phyloP scores from a whole-genome alignment of 2,113 vertebrate genomes.

The Arothron firmamentum region DNA sequence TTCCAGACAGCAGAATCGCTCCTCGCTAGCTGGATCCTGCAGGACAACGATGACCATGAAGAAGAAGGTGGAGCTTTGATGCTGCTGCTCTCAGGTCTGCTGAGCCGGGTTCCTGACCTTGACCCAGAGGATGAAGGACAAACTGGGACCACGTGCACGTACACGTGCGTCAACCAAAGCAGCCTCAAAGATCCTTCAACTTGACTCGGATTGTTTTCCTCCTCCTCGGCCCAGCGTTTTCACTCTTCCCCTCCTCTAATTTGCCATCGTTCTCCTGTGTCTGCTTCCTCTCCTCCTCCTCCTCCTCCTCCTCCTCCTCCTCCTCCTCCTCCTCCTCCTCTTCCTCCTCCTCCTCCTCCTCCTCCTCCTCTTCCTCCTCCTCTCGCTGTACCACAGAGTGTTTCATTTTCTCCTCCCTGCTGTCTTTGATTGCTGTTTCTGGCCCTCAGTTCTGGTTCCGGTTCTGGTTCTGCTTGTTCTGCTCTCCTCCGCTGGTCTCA shows the following conservation, averaged over 20 bases:
- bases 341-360: slow-evolving; percentile 26
- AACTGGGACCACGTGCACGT: no score
- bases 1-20: no score
- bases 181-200: background rate
- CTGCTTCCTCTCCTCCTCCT: background rate
- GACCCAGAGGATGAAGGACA: no score
- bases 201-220: background rate
- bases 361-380: slow-evolving; percentile 12
- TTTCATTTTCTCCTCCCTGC: slow-evolving; percentile 42
- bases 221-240: background rate
- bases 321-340: slow-evolving; percentile 5
- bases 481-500: no score
- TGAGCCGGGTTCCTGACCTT: no score
- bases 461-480: no score
- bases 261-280: background rate
- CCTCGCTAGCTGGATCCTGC: no score
- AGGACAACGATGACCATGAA: no score
- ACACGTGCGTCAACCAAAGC: no score
- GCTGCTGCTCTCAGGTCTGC: no score
- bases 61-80: no score
- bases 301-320: slow-evolving; percentile 16
- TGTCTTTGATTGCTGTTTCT: slow-evolving; percentile 5
- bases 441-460: no score
- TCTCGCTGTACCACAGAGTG: slow-evolving; percentile 47
- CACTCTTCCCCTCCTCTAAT: background rate